These are phyloP conservation scores for Rhadina sibilatrix DNA, from an alignment of 2,113 vertebrate genomes.

Conservation along the genomic window DNA sequence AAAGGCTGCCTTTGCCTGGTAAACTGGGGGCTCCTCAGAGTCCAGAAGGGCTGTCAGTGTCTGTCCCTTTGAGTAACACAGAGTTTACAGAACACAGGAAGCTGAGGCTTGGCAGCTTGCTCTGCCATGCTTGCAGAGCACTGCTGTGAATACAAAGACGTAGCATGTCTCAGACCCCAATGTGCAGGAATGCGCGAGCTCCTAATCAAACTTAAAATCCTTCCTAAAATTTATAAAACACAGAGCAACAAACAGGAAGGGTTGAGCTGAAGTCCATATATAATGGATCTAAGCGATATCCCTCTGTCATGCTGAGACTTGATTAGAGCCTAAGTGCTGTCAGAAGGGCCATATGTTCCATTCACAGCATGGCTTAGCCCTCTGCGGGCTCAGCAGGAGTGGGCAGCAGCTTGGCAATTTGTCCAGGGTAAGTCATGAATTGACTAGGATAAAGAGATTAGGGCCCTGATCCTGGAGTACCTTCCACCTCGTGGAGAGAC, in stretches of 20 bases:
- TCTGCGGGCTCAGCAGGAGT: not conserved
- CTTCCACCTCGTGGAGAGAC: not conserved
- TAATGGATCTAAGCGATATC: constrained; percentile 31
- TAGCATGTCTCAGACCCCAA: not conserved
- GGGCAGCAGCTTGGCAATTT: not conserved
- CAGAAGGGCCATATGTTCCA: constrained; percentile 25
- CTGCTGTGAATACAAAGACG: not conserved
- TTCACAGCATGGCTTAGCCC: constrained; percentile 19
- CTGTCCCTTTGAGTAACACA: not conserved
- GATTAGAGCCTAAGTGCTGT: constrained; percentile 47
- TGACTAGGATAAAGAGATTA: constrained; percentile 53
- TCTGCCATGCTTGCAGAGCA: not conserved
- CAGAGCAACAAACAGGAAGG: not conserved
- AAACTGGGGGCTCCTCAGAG: not conserved
- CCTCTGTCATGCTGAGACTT: constrained; percentile 28
- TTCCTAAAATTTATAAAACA: not conserved
- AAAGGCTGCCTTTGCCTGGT: not conserved
- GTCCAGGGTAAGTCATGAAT: constrained; percentile 22
- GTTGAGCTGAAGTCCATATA: not conserved
- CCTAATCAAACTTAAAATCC: not conserved
- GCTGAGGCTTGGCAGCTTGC: not conserved
- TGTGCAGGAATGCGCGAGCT: fast-evolving
- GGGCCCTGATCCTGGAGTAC: not conserved
- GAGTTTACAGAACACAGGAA: not conserved
- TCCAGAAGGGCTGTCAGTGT: not conserved